These are phyloP conservation scores for Stictonetta naevosa DNA, from an alignment of 2,113 vertebrate species.

Conservation along the genomic window DNA sequence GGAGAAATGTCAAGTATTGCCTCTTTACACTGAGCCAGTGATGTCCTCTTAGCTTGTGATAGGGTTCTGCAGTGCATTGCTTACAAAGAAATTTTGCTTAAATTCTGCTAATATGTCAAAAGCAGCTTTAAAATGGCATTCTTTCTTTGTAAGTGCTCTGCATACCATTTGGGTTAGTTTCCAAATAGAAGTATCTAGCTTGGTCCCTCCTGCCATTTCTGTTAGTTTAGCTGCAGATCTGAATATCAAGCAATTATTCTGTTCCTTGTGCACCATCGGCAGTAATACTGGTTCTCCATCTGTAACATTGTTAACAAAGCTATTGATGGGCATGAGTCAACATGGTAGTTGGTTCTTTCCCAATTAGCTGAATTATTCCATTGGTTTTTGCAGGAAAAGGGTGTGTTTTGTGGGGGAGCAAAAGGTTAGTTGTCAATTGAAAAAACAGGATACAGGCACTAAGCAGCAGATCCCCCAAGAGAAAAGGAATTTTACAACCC, in stretches of 20 bases:
- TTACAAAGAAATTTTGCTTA: background rate
- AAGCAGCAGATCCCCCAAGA: background rate
- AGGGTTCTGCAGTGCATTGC: background rate
- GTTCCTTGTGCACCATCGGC: background rate
- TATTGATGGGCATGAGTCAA: background rate
- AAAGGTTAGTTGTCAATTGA: background rate
- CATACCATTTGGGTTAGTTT: background rate
- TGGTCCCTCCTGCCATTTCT: background rate
- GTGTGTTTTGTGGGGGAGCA: background rate
- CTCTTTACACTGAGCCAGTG: background rate
- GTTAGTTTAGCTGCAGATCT: background rate
- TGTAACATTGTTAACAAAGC: background rate
- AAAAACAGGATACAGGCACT: background rate
- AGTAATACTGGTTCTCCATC: background rate
- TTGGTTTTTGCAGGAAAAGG: background rate
- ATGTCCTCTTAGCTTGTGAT: background rate
- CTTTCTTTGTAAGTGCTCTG: background rate
- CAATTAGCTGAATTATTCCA: background rate
- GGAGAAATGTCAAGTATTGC: background rate
- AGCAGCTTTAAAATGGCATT: background rate
- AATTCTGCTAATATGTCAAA: background rate
- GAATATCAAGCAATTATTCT: background rate
- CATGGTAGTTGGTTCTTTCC: background rate
- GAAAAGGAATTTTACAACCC: background rate
- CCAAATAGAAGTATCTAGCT: background rate